Evolutionary conservation across 2,797 vertebrate species (phyloP).

Genomic region (Chloroceryle inda): DNA sequence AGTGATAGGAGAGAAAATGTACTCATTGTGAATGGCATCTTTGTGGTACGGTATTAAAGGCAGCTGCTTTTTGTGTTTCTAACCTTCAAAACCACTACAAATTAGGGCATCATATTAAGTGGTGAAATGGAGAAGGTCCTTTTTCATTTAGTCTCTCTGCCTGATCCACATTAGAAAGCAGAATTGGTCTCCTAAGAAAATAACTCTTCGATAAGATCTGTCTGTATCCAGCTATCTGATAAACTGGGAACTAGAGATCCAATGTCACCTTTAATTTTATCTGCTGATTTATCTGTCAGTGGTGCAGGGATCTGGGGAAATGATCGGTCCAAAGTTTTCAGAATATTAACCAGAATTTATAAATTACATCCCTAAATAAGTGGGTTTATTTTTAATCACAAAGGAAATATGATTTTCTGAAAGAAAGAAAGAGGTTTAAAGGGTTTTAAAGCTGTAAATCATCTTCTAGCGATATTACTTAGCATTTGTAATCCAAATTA

Average conservation of each 20-base stretch:
- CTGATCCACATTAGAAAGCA: neutral
- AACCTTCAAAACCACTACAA: neutral
- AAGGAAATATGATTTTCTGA: neutral
- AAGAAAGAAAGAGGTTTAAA: accelerated
- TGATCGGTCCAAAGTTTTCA: neutral
- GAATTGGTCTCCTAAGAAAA: slow-evolving; percentile 9
- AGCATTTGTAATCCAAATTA: neutral
- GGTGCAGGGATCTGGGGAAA: neutral
- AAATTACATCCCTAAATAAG: neutral
- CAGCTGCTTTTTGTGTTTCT: neutral
- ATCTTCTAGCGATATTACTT: neutral
- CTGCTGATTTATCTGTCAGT: neutral
- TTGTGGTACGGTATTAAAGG: neutral
- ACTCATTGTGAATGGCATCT: neutral
- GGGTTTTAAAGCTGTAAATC: neutral
- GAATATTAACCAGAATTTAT: neutral
- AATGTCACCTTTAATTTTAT: slow-evolving; percentile 27
- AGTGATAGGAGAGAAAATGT: neutral
- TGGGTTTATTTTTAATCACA: neutral
- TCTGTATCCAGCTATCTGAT: neutral
- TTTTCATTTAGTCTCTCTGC: slow-evolving; percentile 10
- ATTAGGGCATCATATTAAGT: neutral
- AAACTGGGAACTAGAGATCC: neutral
- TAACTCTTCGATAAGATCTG: neutral
- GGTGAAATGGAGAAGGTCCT: slow-evolving; percentile 6